A percentile compares a stretch with the other conserved stretches of the same genome.
These are phyloP conservation scores for Neostethus bicornis DNA, from an alignment of 2,797 vertebrate species.

Conservation along the genomic window DNA sequence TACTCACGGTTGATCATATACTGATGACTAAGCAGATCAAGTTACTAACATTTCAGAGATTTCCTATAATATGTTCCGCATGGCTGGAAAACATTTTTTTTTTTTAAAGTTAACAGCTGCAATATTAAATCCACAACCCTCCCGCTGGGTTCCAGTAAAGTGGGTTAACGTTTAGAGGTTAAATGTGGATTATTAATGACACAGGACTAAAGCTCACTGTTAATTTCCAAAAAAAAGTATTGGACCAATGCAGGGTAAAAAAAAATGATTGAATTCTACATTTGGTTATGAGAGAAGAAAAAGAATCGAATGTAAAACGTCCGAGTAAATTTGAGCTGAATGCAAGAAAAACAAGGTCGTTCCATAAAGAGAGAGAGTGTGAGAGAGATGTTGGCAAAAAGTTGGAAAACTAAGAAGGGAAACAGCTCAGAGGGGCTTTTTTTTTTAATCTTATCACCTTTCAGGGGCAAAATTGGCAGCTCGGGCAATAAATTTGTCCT, in stretches of 20 bases:
- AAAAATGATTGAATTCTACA: constrained; percentile 4
- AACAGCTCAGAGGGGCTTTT: constrained; percentile 32
- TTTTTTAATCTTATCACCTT: constrained; percentile 54
- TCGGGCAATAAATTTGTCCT: constrained; percentile 41
- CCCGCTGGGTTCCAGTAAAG: constrained; percentile 5
- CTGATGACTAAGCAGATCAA: constrained; percentile 47
- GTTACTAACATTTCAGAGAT: constrained; percentile 41
- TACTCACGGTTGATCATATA: constrained; percentile 3
- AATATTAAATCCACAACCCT: constrained; percentile 21
- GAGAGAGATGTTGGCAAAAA: constrained; percentile 28
- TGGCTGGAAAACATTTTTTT: constrained; percentile 55
- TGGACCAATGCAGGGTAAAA: neutral
- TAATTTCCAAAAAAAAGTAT: neutral
- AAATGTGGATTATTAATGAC: constrained; percentile 28
- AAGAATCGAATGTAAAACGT: neutral
- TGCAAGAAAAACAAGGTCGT: constrained; percentile 30
- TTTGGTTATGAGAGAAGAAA: constrained; percentile 11
- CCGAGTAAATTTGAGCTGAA: constrained; percentile 34
- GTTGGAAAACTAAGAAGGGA: constrained; percentile 1
- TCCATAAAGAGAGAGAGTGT: constrained; percentile 1
- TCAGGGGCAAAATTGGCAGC: constrained; percentile 24
- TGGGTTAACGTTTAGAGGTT: constrained; percentile 29
- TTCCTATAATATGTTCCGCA: constrained; percentile 34
- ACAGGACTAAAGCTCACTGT: constrained; percentile 7
- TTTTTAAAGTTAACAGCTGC: constrained; percentile 1